Conservation (phyloP, 1,140 invertebrate genomes). For the Brachionus calyciflorus region DNA sequence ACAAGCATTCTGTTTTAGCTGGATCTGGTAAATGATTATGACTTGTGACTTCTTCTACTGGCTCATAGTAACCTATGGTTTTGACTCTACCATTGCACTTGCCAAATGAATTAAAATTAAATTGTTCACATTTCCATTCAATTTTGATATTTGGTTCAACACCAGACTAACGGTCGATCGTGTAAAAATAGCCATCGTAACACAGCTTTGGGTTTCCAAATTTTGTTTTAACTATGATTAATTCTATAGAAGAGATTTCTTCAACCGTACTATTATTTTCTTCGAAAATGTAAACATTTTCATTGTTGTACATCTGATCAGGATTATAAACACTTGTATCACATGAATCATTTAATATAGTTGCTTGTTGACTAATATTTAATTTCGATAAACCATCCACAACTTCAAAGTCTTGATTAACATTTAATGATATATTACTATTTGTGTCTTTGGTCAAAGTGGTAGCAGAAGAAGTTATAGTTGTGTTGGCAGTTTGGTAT, state of each 20-base stretch:
- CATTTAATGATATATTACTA: too few species aligned
- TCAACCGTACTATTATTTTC: background rate
- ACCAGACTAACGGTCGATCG: background rate
- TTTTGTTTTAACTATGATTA: background rate
- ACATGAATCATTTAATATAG: too few species aligned
- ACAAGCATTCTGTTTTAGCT: background rate
- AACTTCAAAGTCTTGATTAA: too few species aligned
- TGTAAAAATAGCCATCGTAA: background rate
- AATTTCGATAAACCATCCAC: too few species aligned
- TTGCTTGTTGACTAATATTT: too few species aligned
- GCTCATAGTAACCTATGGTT: background rate
- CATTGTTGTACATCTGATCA: too few species aligned
- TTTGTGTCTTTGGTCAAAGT: too few species aligned
- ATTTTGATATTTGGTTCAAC: background rate
- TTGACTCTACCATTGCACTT: background rate
- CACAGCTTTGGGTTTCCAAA: background rate
- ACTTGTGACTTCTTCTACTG: background rate
- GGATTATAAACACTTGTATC: too few species aligned
- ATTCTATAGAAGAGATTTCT: background rate
- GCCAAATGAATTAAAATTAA: background rate
- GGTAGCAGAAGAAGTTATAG: too few species aligned
- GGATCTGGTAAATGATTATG: constrained; percentile 5
- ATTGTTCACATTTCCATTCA: background rate
- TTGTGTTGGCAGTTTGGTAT: too few species aligned
- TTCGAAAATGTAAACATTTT: too few species aligned